phyloP scores from a whole-genome alignment of 2,888 invertebrate genomes.

The Parasteatoda lunata region DNA sequence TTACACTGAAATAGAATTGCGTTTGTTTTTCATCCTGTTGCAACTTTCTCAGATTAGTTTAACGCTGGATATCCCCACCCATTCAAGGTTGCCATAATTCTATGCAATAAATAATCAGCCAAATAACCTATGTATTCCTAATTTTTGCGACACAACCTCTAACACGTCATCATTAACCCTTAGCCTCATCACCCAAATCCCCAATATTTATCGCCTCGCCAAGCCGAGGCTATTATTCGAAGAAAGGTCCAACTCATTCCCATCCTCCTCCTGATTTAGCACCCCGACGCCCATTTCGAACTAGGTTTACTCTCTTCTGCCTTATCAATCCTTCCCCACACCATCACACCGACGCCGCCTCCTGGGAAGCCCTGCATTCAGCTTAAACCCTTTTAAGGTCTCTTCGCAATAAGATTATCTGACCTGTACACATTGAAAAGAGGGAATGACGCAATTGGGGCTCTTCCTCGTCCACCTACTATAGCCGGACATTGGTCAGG shows the following conservation, averaged over 20 bases:
- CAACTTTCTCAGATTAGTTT: no score
- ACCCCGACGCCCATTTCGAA: background rate
- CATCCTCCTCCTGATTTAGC: no score
- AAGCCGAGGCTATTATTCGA: background rate
- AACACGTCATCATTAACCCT: no score
- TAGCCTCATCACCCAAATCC: no score
- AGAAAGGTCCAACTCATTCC: background rate
- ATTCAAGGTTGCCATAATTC: no score
- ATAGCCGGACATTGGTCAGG: background rate
- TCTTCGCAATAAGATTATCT: constrained; percentile 37
- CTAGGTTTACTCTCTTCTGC: background rate
- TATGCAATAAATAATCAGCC: no score
- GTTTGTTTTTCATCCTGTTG: no score
- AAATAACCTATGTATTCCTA: no score
- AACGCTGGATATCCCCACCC: no score
- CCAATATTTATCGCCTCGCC: no score
- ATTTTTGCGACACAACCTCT: no score
- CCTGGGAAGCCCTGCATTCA: constrained; percentile 21
- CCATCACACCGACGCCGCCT: constrained; percentile 3
- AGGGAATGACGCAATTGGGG: background rate
- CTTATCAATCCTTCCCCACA: constrained; percentile 23
- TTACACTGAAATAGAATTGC: no score
- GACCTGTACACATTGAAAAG: constrained; percentile 28
- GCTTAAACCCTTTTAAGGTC: constrained; percentile 41
- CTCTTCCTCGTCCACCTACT: background rate